Base-by-base conservation (phyloP, 2,888 invertebrate genomes). In the Andrena fulva region DNA sequence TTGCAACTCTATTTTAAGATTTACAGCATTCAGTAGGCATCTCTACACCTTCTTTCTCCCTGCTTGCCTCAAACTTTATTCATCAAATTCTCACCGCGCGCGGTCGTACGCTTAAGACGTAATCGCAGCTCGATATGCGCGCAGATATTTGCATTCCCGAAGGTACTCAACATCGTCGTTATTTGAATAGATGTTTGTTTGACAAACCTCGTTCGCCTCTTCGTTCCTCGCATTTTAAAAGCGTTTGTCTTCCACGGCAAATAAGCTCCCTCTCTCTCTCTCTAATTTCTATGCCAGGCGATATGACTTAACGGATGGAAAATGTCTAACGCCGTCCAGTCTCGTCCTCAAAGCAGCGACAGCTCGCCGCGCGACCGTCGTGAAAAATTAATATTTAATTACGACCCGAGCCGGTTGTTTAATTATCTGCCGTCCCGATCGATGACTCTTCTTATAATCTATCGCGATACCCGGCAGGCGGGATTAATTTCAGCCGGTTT, bases 271-370 rank as follows among this genome's bases (percentile, higher is more conserved):
- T 24, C 24, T 56, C 10, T 24, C 20, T 27, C 52, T 24, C 50
- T 42, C 27, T 48, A 87, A 87, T 87, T 76, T 87, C 85, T 87
- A 86, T 86, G 87, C 87, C 78, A 78, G 78, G 63, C 60, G 33
- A 75, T 76, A 35, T 81, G 81, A 87, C 73, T 68, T 68, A 64
- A 73, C 70, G 60, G 7, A 59, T 63, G 77, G 66, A 81, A 84
- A 84, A 86, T 78, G 76, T 71, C 73, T 62, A 62, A 73, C 59
- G 63, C 63, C 59, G 50, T 71, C 33, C 50, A 60, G 20, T 8
- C 42, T 8, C 29, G 60, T 52, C 42, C 52, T 42, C 42, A 5
- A 20, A 7, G 24, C 20, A 59, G 35, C 63, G 42, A n/a, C 33
- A n/a, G 16, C 27, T 42, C 48, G 7, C 27, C 64, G 24, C 27